Conservation (phyloP, 1,140 invertebrate species). For the Pectinophora gossypiella region DNA sequence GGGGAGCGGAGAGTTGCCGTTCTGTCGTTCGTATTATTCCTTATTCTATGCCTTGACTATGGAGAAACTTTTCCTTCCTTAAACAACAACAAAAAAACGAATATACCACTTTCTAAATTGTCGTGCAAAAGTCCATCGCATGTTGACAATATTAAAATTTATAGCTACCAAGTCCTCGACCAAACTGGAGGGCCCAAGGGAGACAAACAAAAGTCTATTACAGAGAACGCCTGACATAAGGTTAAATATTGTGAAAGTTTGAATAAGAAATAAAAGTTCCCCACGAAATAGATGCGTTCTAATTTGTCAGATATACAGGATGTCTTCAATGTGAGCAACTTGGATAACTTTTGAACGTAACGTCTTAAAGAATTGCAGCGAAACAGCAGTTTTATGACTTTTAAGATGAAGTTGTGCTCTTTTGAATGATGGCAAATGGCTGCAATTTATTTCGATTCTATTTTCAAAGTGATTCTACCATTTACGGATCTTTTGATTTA, state of each 20-base stretch:
- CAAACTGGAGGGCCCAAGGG: background rate
- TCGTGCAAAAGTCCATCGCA: background rate
- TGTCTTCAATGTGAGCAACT: too few relatives aligned
- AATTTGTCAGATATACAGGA: conserved; percentile 19
- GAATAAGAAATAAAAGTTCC: conserved; percentile 27
- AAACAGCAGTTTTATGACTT: too few relatives aligned
- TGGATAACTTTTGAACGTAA: too few relatives aligned
- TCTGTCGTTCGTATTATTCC: too few relatives aligned
- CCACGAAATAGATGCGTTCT: conserved; percentile 18
- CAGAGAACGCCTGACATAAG: conserved; percentile 26
- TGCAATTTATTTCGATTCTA: too few relatives aligned
- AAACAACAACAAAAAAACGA: background rate
- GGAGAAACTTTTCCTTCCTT: background rate
- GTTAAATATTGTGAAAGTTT: conserved; percentile 42
- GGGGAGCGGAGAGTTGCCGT: too few relatives aligned
- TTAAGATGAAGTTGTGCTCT: too few relatives aligned
- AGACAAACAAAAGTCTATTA: conserved; percentile 28
- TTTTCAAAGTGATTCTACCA: too few relatives aligned
- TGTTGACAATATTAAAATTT: conserved; percentile 5
- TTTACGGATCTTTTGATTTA: too few relatives aligned
- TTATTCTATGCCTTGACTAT: background rate
- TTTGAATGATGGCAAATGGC: too few relatives aligned
- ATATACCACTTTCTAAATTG: background rate
- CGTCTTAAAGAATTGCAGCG: too few relatives aligned
- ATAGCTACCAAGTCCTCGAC: background rate